Conservation (phyloP, 1,140 invertebrate genomes). For the Listronotus oregonensis region DNA sequence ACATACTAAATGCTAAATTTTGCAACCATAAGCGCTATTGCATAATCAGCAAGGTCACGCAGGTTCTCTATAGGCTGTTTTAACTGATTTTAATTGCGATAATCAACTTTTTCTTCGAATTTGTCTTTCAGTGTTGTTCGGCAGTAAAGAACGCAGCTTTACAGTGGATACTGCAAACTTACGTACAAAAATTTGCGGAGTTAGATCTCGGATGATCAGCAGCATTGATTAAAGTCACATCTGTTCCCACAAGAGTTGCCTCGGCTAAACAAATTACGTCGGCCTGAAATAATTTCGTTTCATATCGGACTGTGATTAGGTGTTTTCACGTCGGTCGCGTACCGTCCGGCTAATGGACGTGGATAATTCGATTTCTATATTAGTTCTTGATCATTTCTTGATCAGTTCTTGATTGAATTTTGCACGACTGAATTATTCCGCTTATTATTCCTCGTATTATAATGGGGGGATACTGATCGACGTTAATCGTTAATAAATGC, state of each 20-base stretch:
- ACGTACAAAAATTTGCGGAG: conserved; percentile 26
- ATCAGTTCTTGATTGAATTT: conserved; percentile 24
- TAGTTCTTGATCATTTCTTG: conserved; percentile 6
- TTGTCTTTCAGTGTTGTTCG: background rate
- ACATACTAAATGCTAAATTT: too few species aligned
- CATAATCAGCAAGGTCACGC: too few species aligned
- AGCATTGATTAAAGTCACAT: conserved; percentile 50
- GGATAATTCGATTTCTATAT: conserved; percentile 29
- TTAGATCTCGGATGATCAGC: conserved; percentile 40
- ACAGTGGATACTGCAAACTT: background rate
- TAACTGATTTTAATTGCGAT: too few species aligned
- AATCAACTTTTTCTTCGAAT: too few species aligned
- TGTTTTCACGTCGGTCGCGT: conserved; percentile 24
- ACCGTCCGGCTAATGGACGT: conserved; percentile 28
- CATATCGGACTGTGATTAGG: conserved; percentile 31
- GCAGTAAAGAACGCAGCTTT: conserved; percentile 4
- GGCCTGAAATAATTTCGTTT: conserved; percentile 29
- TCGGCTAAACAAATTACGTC: conserved; percentile 37
- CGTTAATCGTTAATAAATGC: too few species aligned
- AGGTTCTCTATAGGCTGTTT: too few species aligned
- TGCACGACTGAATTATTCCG: background rate
- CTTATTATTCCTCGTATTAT: too few species aligned
- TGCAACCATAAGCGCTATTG: too few species aligned
- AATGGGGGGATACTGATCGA: too few species aligned
- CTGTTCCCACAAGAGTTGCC: conserved; percentile 45